Conservation (phyloP, 2,888 invertebrate genomes). For the Dioctria linearis region DNA sequence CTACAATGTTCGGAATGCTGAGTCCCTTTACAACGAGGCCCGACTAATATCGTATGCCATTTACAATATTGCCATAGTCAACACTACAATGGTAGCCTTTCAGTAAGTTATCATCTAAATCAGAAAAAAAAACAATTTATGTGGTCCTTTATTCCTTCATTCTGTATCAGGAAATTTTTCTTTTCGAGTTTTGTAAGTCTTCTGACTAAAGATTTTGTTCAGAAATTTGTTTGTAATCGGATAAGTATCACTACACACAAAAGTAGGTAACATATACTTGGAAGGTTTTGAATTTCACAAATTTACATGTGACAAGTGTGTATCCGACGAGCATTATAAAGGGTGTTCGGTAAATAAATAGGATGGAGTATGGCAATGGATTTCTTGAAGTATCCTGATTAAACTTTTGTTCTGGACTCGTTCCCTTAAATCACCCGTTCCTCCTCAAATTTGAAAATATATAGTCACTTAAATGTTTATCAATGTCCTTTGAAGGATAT, state of each 20-base stretch:
- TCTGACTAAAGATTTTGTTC: conserved; percentile 26
- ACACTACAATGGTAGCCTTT: conserved; percentile 92
- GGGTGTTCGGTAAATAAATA: no score
- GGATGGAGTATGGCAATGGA: no score
- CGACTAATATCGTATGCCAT: conserved; percentile 93
- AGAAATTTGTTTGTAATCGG: conserved; percentile 11
- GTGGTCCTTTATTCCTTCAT: not conserved
- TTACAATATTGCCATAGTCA: conserved; percentile 94
- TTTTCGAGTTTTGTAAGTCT: conserved; percentile 30
- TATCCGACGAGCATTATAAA: no score
- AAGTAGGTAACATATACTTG: not conserved
- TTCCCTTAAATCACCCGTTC: no score
- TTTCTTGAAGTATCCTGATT: no score
- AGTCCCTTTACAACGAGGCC: conserved; percentile 94
- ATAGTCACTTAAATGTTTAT: no score
- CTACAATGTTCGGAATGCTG: conserved; percentile 90
- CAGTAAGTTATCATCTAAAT: conserved; percentile 81
- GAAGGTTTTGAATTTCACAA: not conserved
- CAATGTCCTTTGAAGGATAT: no score
- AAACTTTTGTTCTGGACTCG: no score
- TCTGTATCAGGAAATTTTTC: not conserved
- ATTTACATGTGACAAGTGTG: not conserved
- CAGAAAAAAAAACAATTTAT: not conserved
- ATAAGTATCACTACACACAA: not conserved
- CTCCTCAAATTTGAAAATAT: no score